Conservation (phyloP, 2,113 vertebrate genomes). For the Asarcornis scutulata region DNA sequence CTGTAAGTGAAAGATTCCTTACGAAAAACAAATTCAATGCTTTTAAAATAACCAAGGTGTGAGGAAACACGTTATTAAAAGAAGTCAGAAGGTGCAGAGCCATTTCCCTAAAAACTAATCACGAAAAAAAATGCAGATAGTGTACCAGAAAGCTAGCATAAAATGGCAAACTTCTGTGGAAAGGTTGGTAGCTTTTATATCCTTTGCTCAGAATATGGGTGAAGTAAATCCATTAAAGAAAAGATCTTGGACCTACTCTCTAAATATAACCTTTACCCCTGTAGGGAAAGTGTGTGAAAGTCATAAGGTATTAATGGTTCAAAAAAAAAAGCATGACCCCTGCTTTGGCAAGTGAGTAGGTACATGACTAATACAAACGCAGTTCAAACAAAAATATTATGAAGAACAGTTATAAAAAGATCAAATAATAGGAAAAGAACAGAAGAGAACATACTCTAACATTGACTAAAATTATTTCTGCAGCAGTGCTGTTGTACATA, state of each 20-base stretch:
- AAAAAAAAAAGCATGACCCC: neutral
- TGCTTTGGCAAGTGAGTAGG: neutral
- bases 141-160: neutral
- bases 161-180: neutral
- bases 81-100: neutral
- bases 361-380: neutral
- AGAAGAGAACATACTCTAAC: neutral
- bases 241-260: neutral
- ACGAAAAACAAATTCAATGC: neutral
- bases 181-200: neutral
- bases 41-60: neutral
- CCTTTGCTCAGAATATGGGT: fast-evolving
- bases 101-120: neutral
- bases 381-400: neutral
- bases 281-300: neutral
- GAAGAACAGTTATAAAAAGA: neutral
- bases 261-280: neutral
- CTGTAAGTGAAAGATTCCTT: neutral
- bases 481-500: neutral
- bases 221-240: neutral
- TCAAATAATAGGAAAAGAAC: neutral
- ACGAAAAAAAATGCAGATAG: neutral
- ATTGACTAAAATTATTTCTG: neutral
- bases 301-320: neutral
- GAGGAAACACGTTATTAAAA: neutral